Base-by-base conservation (phyloP, 2,888 invertebrate species). In the Aelia acuminata region DNA sequence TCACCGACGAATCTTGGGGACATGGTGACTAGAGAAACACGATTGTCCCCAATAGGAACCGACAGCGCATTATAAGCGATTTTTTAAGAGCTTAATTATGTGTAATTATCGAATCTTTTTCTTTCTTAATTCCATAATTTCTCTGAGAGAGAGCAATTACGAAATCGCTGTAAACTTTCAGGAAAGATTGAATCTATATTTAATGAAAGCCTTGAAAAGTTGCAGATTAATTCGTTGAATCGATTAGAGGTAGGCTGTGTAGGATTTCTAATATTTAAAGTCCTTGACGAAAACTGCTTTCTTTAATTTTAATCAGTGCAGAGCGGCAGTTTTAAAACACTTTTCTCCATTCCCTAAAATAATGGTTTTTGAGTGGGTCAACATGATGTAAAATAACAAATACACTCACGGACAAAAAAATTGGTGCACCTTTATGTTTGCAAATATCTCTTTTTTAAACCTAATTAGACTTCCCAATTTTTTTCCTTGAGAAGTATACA, bases 131-230 rank as follows among this genome's bases (percentile, higher is more conserved):
- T n/a, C n/a, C n/a, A n/a, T n/a, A n/a, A n/a, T n/a, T n/a, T n/a
- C n/a, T n/a, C n/a, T n/a, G n/a, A n/a, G 63, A 70, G 63, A 70
- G 63, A 70, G 63, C 8, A 70, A 70, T 70, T 70, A 70, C 63
- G 35, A 70, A 70, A 70, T 70, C 15, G 63, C 63, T 31, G 15
- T 2, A 70, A 70, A 70, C 63, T 70, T 31, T 70, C 63, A 70
- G 63, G 31, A 70, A 35, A 70, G 63, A 70, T 70, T 70, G 63
- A 70, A 70, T 70, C 63, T 31, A 70, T 70, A 35, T 70, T 70
- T 70, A 70, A 70, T 31, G 31, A 35, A 35, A 11, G 18, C 35
- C 63, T 70, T 20, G 63, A 70, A 43, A 70, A 70, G 63, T 70
- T 70, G 26, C 63, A 18, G 63, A 70, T 70, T 70, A 31, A 70